Conservation (phyloP, 2,888 invertebrate species). For the Poecilobothrus nobilitatus region DNA sequence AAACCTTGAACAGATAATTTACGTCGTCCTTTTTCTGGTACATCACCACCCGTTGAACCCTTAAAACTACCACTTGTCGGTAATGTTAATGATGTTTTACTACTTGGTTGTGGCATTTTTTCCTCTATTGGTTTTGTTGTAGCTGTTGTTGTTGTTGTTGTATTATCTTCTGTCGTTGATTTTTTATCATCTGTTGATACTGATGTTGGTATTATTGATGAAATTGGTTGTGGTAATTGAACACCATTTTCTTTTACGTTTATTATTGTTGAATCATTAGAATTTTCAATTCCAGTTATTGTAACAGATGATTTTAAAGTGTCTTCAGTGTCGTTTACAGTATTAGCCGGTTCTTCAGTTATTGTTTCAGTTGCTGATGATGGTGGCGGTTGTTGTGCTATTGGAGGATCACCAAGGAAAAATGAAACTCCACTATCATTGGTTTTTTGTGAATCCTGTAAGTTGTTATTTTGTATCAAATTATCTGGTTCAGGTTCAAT, state of each 20-base stretch:
- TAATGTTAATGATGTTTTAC: slow-evolving; percentile 21
- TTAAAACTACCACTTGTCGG: slow-evolving; percentile 19
- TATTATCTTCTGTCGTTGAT: slow-evolving; percentile 12
- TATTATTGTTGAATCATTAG: slow-evolving; percentile 11
- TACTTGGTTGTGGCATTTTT: slow-evolving; percentile 14
- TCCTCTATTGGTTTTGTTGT: slow-evolving; percentile 11
- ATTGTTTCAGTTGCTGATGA: slow-evolving; percentile 13
- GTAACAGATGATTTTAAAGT: slow-evolving; percentile 19
- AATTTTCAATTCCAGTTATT: neutral
- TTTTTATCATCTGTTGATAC: slow-evolving; percentile 22
- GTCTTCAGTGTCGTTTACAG: slow-evolving; percentile 18
- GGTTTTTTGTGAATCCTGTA: neutral
- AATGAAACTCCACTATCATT: neutral
- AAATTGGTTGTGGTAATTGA: slow-evolving; percentile 22
- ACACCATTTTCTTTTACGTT: slow-evolving; percentile 21
- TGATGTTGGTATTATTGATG: slow-evolving; percentile 22
- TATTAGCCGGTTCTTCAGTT: slow-evolving; percentile 20
- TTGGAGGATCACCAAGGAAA: neutral
- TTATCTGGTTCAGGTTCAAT: slow-evolving; percentile 12
- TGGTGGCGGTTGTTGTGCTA: slow-evolving; percentile 11
- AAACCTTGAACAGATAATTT: slow-evolving; percentile 44
- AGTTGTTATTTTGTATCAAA: neutral
- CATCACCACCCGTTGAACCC: slow-evolving; percentile 28
- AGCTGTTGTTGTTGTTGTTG: neutral
- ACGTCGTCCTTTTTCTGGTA: slow-evolving; percentile 35